phyloP scores from a whole-genome alignment of 2,797 vertebrate species.

The Nyctalus aviator region DNA sequence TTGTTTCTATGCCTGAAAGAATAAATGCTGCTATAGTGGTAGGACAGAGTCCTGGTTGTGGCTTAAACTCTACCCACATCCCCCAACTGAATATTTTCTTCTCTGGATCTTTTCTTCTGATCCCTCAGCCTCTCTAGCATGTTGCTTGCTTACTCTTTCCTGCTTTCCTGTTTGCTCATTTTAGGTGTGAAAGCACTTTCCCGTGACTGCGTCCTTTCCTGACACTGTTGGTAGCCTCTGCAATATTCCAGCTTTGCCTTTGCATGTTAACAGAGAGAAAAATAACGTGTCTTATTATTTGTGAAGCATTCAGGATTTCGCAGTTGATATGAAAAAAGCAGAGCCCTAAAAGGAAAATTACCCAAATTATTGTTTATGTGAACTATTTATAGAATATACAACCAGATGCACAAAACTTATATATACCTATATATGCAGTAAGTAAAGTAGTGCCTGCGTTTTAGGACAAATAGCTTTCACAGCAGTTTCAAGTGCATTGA shows the following conservation, averaged over 20 bases:
- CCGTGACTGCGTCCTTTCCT: background rate
- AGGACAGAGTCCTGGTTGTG: slow-evolving; percentile 42
- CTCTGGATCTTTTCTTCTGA: background rate
- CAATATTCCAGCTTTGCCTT: slow-evolving; percentile 4
- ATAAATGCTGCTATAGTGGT: slow-evolving; percentile 8
- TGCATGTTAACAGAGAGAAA: slow-evolving; percentile 39
- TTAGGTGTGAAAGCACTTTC: slow-evolving; percentile 1
- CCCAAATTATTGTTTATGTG: background rate
- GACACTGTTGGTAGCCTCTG: background rate
- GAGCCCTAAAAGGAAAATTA: slow-evolving; percentile 39
- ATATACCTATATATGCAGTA: background rate
- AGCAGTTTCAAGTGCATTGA: background rate
- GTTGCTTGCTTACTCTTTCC: background rate
- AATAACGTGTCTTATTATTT: slow-evolving; percentile 15
- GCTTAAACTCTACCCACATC: background rate
- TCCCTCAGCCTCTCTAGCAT: too few relatives aligned
- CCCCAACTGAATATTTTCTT: background rate
- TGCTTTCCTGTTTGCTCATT: background rate
- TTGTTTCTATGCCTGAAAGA: slow-evolving; percentile 4
- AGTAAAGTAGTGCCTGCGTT: background rate
- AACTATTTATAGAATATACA: background rate
- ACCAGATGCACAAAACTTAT: background rate
- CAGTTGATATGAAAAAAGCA: slow-evolving; percentile 32
- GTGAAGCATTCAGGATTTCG: slow-evolving; percentile 15
- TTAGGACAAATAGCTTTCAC: slow-evolving; percentile 33